Evolutionary conservation across 2,888 invertebrate species (phyloP), one percentile per base, ranked within the genome.

Genomic region (Archips xylosteana): DNA sequence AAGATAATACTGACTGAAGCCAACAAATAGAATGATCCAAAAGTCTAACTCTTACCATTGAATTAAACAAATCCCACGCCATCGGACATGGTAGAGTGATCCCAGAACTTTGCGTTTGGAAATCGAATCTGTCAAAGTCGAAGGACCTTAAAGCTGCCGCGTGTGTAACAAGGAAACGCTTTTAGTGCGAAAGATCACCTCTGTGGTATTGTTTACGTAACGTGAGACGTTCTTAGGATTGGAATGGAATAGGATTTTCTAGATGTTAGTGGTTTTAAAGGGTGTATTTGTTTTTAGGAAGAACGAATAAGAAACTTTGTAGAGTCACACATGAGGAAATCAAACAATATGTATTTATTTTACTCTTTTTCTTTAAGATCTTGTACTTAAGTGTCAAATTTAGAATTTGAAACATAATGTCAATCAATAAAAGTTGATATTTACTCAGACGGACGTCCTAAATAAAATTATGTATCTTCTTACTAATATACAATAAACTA

Each of bases 61-160:
- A 63, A 63, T 34, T 47, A 63, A 63, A 32, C 63, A 45, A 47
- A 63, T 45, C 45, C 15, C 45, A 10, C 32, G 51, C 13, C 23
- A 54, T 10, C 57, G 54, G 67, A 54, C 42, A 63, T 47, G 57
- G 68, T 68, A 63, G 39, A 73, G 59, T 69, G 74, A 63, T 71
- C 49, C 78, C 78, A 77, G 71, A 78, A 83, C 80, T 83, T 82
- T 82, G 81, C 82, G 75, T 78, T 81, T 80, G 87, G 86, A 89
- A 90, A 91, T 90, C 85, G 82, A 87, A 90, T 89, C 85, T 88
- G 89, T 88, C 87, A 86, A 79, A 80, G 68, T 78, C 75, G 74
- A 74, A 76, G 80, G 75, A 77, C 76, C 78, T 80, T 78, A 83
- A 82, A 82, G 81, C 82, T 79, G 76, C 78, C 76, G 78, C 78